phyloP scores from a whole-genome alignment of 2,113 vertebrate species.

The Ceratotherium simum region DNA sequence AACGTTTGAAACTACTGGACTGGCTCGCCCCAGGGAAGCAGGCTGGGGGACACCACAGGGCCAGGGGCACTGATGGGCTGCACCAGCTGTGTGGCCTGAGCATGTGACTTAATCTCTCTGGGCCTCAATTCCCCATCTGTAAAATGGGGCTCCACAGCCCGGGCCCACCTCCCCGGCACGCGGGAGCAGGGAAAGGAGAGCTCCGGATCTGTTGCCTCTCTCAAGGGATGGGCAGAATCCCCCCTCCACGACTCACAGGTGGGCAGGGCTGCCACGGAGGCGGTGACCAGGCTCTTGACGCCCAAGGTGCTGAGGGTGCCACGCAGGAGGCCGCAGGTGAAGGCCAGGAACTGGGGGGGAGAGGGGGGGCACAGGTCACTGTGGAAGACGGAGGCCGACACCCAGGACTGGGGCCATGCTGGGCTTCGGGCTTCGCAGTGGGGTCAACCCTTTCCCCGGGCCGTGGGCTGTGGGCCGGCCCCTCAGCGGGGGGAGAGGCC shows the following conservation, averaged over 20 bases:
- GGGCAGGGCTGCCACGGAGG: slow-evolving; percentile 90
- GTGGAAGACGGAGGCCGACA: neutral
- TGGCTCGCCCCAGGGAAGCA: neutral
- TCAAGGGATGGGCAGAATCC: fast-evolving
- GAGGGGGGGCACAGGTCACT: neutral
- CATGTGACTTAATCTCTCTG: neutral
- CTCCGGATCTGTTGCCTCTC: no score
- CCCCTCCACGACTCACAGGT: slow-evolving; percentile 88
- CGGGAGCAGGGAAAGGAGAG: neutral
- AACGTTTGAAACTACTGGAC: neutral
- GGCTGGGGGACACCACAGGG: neutral
- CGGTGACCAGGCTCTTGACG: slow-evolving; percentile 90
- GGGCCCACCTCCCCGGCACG: neutral
- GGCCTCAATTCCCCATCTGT: neutral
- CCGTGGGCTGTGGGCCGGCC: neutral
- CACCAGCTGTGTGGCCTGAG: neutral
- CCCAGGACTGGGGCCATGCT: fast-evolving
- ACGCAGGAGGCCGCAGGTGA: slow-evolving; percentile 91
- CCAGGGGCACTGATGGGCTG: no score
- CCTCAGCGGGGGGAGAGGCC: no score
- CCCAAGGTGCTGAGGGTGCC: slow-evolving; percentile 91
- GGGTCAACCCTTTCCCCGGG: neutral
- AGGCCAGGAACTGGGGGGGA: slow-evolving; percentile 89
- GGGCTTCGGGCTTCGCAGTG: neutral
- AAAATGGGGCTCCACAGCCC: neutral